Evolutionary conservation across 2,888 invertebrate genomes (phyloP).

Genomic region (Platynereis dumerilii): DNA sequence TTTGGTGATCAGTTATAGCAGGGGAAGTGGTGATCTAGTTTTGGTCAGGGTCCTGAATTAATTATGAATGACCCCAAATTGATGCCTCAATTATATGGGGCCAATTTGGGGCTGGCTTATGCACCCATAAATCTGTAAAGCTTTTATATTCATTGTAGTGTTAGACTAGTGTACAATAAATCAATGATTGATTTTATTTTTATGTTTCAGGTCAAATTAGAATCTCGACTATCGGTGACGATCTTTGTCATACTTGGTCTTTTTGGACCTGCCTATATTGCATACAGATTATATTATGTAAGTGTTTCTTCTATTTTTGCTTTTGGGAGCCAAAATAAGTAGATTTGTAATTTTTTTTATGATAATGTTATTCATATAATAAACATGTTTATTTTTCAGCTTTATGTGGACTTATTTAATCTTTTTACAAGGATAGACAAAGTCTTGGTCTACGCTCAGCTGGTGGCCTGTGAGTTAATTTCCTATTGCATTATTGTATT

Average conservation of each 20-base stretch:
- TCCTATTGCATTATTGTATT: neutral
- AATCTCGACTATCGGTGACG: constrained; percentile 41
- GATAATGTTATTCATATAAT: no score
- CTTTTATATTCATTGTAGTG: no score
- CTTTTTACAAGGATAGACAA: constrained; percentile 23
- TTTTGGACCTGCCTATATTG: constrained; percentile 49
- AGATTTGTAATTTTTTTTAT: no score
- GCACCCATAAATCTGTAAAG: neutral
- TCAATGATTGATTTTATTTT: constrained; percentile 19
- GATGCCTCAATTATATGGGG: neutral
- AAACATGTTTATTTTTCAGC: no score
- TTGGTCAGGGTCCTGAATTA: no score
- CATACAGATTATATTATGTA: constrained; percentile 41
- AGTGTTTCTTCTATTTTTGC: no score
- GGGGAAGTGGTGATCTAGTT: no score
- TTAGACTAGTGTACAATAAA: no score
- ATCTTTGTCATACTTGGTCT: constrained; percentile 41
- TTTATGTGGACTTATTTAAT: no score
- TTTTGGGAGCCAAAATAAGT: no score
- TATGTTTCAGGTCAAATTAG: constrained; percentile 42
- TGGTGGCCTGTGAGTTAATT: constrained; percentile 42
- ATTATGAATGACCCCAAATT: no score
- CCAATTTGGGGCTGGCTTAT: neutral
- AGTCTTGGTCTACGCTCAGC: constrained; percentile 41
- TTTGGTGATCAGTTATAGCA: no score